Base-by-base conservation (phyloP, 2,888 invertebrate species). In the Callosobruchus maculatus region DNA sequence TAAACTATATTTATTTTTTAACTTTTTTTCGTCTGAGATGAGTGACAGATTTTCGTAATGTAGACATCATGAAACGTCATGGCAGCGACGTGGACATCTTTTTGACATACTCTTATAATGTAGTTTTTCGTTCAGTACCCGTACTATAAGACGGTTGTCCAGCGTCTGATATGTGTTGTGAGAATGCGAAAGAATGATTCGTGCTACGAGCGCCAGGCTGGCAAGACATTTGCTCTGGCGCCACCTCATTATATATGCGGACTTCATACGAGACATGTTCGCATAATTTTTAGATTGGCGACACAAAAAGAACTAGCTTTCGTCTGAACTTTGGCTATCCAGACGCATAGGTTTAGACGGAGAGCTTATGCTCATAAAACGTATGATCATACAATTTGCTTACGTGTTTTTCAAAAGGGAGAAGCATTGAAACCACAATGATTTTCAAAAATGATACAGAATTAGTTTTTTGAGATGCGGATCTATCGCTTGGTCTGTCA, bases 241-340 rank as follows among this genome's bases (percentile, higher is more conserved):
- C 83, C 84, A 81, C 80, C 79, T 78, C 80, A 80, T 79, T 70
- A 70, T 80, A 79, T 80, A 81, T 78, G 82, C 82, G 78, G 81
- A 81, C 82, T 80, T 82, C 82, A 82, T 80, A 81, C 69, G 70
- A 75, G 74, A 70, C 76, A 72, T 70, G 67, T 75, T 70, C 49
- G 49, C 49, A 49, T 49, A 49, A 49, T 49, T 49, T 49, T 49
- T 49, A 5, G 49, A 49, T 49, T 49, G 49, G 49, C 49, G 49
- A 49, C 49, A 49, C 49, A 49, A 18, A 49, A 49, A 49, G 30
- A 49, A 49, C 49, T 49, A 49, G 49, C 49, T 49, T 26, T 26
- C 26, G 26, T 26, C 3, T 13, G 49, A 49, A 49, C 49, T 49
- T 49, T 49, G 49, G 13, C 49, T 49, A 49, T 18, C 7, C 49